Conservation (phyloP, 2,113 vertebrate species). For the Cephalophus harveyi region DNA sequence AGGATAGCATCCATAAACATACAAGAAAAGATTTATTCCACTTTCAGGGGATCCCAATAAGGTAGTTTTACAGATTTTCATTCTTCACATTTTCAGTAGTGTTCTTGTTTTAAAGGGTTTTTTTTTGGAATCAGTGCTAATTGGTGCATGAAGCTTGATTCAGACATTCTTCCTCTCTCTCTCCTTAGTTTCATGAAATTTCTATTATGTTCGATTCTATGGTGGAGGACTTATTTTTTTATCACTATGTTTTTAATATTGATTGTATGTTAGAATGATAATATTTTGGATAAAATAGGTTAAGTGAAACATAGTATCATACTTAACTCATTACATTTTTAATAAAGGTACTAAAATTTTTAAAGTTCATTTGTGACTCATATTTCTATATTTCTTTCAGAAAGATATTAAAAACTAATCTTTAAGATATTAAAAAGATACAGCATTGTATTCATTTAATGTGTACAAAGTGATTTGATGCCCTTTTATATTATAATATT, state of each 20-base stretch:
- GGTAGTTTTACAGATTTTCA: neutral
- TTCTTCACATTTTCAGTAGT: neutral
- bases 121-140: neutral
- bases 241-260: neutral
- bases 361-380: neutral
- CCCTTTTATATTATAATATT: neutral
- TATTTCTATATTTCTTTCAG: too few species aligned
- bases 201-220: neutral
- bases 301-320: neutral
- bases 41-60: neutral
- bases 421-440: too few species aligned
- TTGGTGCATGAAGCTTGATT: neutral
- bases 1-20: neutral
- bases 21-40: neutral
- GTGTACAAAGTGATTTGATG: neutral
- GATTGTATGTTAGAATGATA: neutral
- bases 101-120: neutral
- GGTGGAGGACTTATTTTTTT: neutral
- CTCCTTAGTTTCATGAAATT: neutral
- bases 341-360: neutral
- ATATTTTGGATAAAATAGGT: neutral
- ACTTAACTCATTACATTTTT: neutral
- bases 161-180: neutral
- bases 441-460: neutral
- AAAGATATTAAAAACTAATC: too few species aligned